Base-by-base conservation (phyloP, 2,888 invertebrate genomes). In the Athalia rosae region DNA sequence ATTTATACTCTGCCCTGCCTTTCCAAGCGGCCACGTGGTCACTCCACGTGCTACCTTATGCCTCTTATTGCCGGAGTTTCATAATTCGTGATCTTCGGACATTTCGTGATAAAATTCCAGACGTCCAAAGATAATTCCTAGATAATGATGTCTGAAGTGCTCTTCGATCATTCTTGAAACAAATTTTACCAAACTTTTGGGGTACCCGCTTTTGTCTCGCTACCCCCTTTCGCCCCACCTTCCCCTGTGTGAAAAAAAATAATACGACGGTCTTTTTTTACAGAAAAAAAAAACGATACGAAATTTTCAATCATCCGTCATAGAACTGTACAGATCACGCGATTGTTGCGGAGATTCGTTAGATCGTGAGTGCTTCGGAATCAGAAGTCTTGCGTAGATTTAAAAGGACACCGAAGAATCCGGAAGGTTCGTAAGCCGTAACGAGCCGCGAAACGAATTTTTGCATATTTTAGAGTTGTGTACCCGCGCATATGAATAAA, bases 11-110 rank as follows among this genome's bases (percentile, higher is more conserved):
- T 28, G 28, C 58, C 61, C 69, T 28, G 15, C 69, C 58, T 53
- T 15, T 43, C 47, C 69, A 11, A n/a, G 71, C 69, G 41, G 50
- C 69, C 77, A 53, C 69, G 69, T 77, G 77, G 77, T 77, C 74
- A 62, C 56, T 74, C 41, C 50, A 48, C 50, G 62, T 41, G 74
- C 61, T 50, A 62, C 61, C 61, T 61, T 61, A n/a, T n/a, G n/a
- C n/a, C 61, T 62, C 48, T n/a, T 1, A 58, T 58, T 53, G 6
- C 45, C 43, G 45, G 41, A 11, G 15, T 11, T 61, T 61, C 8
- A 74, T 74, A 53, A 11, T 53, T n/a, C 4, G n/a, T n/a, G 0
- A 53, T 4, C 4, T 28, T 28, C 28, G 28, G 28, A 11, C 64
- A 28, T 28, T 28, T 28, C 47, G 13, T 64, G 13, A 64, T 64